Percentiles rank a stretch among this genome's conserved stretches.
phyloP scores from a whole-genome alignment of 2,888 invertebrate species.

The Sesia apiformis region DNA sequence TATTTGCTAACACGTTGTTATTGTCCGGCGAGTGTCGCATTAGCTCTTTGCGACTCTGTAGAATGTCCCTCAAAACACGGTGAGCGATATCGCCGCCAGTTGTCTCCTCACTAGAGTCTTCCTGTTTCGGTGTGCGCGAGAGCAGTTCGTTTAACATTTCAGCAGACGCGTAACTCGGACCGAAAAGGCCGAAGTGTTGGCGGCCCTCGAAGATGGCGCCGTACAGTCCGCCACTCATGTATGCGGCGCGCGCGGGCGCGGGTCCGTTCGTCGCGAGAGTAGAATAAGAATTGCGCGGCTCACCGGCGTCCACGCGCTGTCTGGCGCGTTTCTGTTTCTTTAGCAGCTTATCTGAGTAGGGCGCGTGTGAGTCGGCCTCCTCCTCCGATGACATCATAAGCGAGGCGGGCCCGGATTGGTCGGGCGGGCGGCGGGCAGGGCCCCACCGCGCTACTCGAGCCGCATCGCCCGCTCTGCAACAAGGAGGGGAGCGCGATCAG shows the following conservation, averaged over 20 bases:
- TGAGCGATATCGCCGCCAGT: slow-evolving; percentile 77
- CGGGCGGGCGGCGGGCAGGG: slow-evolving; percentile 77
- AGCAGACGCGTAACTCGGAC: slow-evolving; percentile 89
- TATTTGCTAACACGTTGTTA: slow-evolving; percentile 73
- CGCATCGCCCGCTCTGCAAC: slow-evolving; percentile 72
- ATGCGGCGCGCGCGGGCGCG: slow-evolving; percentile 79
- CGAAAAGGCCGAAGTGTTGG: slow-evolving; percentile 87
- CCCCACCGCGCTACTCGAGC: slow-evolving; percentile 68
- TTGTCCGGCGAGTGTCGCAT: slow-evolving; percentile 77
- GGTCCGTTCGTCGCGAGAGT: slow-evolving; percentile 71
- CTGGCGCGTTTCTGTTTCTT: slow-evolving; percentile 95
- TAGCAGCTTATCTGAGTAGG: slow-evolving; percentile 94
- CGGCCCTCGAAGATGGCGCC: slow-evolving; percentile 89
- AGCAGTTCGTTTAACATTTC: slow-evolving; percentile 94
- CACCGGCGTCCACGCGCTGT: slow-evolving; percentile 97
- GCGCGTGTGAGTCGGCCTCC: slow-evolving; percentile 94
- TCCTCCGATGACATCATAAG: slow-evolving; percentile 98
- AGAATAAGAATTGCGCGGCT: slow-evolving; percentile 93
- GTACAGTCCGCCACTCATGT: slow-evolving; percentile 90
- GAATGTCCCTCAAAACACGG: slow-evolving; percentile 91
- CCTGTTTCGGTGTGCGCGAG: slow-evolving; percentile 86
- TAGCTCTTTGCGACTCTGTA: slow-evolving; percentile 90
- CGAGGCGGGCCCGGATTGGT: slow-evolving; percentile 88
- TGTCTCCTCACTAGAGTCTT: slow-evolving; percentile 73
- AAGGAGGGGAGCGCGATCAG: slow-evolving; percentile 56